phyloP scores from a whole-genome alignment of 2,888 invertebrate species.

The Physocephala rufipes region DNA sequence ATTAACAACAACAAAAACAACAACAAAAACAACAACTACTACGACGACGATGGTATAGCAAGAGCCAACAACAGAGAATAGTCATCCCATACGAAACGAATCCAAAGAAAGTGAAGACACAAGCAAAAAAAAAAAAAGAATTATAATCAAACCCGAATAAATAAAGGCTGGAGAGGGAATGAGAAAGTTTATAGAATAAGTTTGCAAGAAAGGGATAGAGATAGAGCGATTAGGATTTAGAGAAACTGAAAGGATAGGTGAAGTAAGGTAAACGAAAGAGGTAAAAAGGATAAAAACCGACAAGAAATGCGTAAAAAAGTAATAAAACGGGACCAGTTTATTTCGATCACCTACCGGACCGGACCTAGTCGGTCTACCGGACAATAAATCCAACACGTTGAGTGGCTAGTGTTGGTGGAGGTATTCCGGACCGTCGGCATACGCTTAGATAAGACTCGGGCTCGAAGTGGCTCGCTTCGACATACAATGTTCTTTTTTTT shows the following conservation, averaged over 20 bases:
- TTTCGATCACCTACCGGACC: too few species aligned
- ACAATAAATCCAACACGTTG: not conserved
- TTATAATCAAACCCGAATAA: not conserved
- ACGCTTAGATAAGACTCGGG: conserved; percentile 11
- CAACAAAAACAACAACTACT: conserved; percentile 2
- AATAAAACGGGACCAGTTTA: conserved; percentile 23
- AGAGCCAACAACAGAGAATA: not conserved
- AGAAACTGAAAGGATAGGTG: not conserved
- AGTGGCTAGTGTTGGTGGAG: conserved; percentile 10
- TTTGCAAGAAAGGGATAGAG: not conserved
- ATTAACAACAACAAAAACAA: conserved; percentile 8
- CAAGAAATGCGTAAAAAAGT: not conserved
- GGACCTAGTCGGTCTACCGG: too few species aligned
- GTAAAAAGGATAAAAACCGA: not conserved
- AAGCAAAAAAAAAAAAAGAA: not conserved
- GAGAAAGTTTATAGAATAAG: too few species aligned
- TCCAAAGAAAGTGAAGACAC: too few species aligned
- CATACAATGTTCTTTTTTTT: not conserved
- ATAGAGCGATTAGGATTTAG: not conserved
- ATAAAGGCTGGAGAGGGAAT: not conserved
- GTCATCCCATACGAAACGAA: not conserved
- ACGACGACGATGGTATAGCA: not conserved
- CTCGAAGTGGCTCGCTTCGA: not conserved
- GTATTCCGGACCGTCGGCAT: not conserved
- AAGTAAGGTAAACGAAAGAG: not conserved